Evolutionary conservation across 2,888 invertebrate genomes (phyloP).

Genomic region (Salticus scenicus): DNA sequence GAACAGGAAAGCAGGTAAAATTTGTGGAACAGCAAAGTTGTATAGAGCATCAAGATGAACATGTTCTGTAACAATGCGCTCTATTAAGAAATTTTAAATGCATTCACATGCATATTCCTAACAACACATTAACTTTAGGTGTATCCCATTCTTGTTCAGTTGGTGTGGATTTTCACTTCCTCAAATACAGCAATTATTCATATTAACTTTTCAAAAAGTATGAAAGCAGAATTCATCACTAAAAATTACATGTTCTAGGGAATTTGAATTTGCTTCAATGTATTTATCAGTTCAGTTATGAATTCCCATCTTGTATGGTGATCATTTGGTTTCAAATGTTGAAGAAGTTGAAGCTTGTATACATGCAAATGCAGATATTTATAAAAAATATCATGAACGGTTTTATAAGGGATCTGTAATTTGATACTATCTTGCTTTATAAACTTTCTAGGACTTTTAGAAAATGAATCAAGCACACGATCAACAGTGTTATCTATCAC

Average conservation of each 20-base stretch:
- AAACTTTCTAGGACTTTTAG: neutral
- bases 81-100: constrained; percentile 63
- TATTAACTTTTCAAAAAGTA: constrained; percentile 13
- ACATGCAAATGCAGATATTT: constrained; percentile 8
- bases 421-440: neutral
- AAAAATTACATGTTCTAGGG: constrained; percentile 15
- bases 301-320: neutral
- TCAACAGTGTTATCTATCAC: constrained; percentile 13
- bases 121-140: constrained; percentile 47
- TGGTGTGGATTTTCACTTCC: constrained; percentile 27
- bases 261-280: neutral
- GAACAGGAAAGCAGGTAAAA: neutral
- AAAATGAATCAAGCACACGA: constrained; percentile 6
- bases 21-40: neutral
- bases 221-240: constrained; percentile 37
- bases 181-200: constrained; percentile 43
- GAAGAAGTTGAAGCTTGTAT: constrained; percentile 4
- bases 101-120: constrained; percentile 66
- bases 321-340: constrained; percentile 7
- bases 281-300: constrained; percentile 9
- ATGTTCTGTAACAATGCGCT: neutral
- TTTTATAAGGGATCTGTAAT: neutral
- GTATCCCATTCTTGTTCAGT: constrained; percentile 20
- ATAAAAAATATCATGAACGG: constrained; percentile 10
- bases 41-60: constrained; percentile 2